Conservation (phyloP, 2,113 vertebrate species). For the Dendropsophus ebraccatus region DNA sequence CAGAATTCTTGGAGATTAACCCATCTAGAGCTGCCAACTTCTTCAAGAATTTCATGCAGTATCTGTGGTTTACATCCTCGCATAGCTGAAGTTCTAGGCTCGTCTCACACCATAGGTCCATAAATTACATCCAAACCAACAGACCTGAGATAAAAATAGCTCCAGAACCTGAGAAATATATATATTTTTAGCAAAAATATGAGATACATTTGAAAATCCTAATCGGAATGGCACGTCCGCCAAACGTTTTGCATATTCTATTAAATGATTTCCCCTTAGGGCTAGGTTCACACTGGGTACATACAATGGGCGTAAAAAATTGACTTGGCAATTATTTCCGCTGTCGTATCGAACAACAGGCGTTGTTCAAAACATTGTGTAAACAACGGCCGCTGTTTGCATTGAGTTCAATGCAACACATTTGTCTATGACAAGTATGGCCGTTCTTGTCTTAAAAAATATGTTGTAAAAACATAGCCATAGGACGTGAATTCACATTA, state of each 20-base stretch:
- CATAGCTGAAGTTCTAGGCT: neutral
- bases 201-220: neutral
- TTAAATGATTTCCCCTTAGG: neutral
- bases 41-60: constrained; percentile 38
- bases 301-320: too few relatives aligned
- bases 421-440: too few relatives aligned
- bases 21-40: constrained; percentile 25
- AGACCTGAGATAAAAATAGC: neutral
- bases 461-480: too few relatives aligned
- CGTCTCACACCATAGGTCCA: neutral
- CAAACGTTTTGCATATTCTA: neutral
- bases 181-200: neutral
- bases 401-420: too few relatives aligned
- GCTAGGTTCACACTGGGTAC: too few relatives aligned
- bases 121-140: neutral
- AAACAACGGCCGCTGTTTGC: too few relatives aligned
- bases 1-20: constrained; percentile 38
- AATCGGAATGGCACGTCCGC: neutral
- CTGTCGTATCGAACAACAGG: too few relatives aligned
- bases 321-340: too few relatives aligned
- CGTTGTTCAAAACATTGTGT: too few relatives aligned
- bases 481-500: too few relatives aligned
- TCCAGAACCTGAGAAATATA: neutral
- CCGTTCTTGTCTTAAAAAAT: too few relatives aligned
- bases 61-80: neutral